Conservation (phyloP, 2,113 vertebrate genomes). For the Hiodon tergisus region DNA sequence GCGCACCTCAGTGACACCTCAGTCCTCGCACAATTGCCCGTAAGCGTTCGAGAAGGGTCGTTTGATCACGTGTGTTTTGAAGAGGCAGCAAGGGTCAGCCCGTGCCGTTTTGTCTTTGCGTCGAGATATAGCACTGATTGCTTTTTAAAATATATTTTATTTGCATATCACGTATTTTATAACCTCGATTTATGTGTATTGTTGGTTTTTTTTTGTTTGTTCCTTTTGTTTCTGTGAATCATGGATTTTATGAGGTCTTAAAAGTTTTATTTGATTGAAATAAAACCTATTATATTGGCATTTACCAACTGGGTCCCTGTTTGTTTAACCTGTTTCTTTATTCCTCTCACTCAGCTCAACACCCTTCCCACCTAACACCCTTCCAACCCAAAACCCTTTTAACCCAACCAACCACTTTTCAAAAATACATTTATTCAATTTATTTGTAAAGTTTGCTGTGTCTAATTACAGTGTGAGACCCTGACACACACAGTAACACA, state of each 20-base stretch:
- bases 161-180: slow-evolving; percentile 58
- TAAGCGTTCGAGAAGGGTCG: neutral
- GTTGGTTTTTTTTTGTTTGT: slow-evolving; percentile 42
- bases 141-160: slow-evolving; percentile 40
- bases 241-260: slow-evolving; percentile 58
- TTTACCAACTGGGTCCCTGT: slow-evolving; percentile 29
- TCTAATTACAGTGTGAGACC: too few relatives aligned
- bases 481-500: too few relatives aligned
- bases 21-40: neutral
- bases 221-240: slow-evolving; percentile 58
- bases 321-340: neutral
- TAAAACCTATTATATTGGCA: slow-evolving; percentile 62
- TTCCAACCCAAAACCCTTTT: too few relatives aligned
- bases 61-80: neutral
- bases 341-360: too few relatives aligned
- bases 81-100: slow-evolving; percentile 34
- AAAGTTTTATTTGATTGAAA: slow-evolving; percentile 63
- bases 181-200: slow-evolving; percentile 50
- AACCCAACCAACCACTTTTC: too few relatives aligned
- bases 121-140: slow-evolving; percentile 59
- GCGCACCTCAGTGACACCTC: neutral
- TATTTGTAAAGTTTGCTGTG: too few relatives aligned
- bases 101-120: slow-evolving; percentile 27
- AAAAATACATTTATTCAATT: too few relatives aligned
- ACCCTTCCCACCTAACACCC: too few relatives aligned